Conservation (phyloP, 2,888 invertebrate genomes). For the Listrodromus nycthemerus region DNA sequence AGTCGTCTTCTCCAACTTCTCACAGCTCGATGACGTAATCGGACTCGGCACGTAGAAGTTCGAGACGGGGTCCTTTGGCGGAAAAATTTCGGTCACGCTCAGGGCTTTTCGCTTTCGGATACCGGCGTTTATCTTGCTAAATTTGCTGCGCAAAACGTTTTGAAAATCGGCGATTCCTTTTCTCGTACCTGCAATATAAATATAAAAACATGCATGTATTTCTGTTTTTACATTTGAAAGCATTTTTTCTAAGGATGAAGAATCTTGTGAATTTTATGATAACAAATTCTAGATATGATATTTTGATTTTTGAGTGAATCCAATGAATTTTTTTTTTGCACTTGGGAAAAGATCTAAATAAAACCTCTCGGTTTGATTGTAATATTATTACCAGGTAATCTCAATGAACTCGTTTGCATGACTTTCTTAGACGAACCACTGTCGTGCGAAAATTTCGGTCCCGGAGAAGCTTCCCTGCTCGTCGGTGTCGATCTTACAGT, state of each 20-base stretch:
- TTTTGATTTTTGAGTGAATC: background rate
- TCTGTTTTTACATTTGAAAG: background rate
- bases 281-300: background rate
- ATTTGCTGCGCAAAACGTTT: constrained; percentile 86
- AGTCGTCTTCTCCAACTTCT: constrained; percentile 72
- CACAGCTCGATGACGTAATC: constrained; percentile 78
- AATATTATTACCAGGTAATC: constrained; percentile 82
- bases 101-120: constrained; percentile 88
- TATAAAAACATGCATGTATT: background rate
- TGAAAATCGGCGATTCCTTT: constrained; percentile 89
- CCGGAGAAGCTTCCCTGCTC: constrained; percentile 82
- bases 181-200: constrained; percentile 76
- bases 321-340: background rate
- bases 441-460: constrained; percentile 79
- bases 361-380: background rate
- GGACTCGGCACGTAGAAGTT: constrained; percentile 90
- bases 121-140: constrained; percentile 90
- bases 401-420: constrained; percentile 84
- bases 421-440: constrained; percentile 79
- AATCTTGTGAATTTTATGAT: no score
- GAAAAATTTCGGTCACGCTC: constrained; percentile 89
- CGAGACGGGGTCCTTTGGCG: constrained; percentile 79
- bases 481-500: constrained; percentile 80
- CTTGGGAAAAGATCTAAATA: background rate
- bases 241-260: no score